Conservation (phyloP, 2,113 vertebrate genomes). For the Gnathonemus echidnorhynchus region DNA sequence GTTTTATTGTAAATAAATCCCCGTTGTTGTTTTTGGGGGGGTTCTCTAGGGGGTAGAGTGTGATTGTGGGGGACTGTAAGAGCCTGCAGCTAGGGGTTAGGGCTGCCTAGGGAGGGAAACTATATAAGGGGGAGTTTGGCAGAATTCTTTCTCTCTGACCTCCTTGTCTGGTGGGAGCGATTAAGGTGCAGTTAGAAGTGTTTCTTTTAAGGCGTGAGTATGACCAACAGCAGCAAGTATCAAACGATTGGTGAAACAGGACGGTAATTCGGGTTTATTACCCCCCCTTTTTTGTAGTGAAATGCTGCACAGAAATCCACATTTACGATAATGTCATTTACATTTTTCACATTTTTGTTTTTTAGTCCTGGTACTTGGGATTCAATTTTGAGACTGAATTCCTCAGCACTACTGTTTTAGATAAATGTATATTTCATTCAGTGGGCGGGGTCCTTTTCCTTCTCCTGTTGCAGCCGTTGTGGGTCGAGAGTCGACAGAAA, state of each 20-base stretch:
- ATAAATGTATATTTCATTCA: background rate
- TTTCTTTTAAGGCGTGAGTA: background rate
- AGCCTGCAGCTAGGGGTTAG: background rate
- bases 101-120: background rate
- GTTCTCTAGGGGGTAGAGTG: background rate
- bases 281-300: background rate
- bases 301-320: background rate
- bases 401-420: background rate
- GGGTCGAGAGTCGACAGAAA: background rate
- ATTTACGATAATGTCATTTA: background rate
- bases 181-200: background rate
- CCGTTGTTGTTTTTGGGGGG: background rate
- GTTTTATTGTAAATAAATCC: background rate
- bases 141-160: background rate
- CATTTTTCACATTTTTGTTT: background rate
- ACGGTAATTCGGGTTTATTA: background rate
- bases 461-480: background rate
- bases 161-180: background rate
- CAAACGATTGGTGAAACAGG: background rate
- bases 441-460: background rate
- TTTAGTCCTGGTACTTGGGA: background rate
- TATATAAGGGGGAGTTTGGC: background rate
- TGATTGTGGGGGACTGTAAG: background rate
- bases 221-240: background rate
- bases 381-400: background rate